These are phyloP conservation scores for Catharus bicknelli DNA, from an alignment of 2,113 vertebrate species.

Conservation along the genomic window DNA sequence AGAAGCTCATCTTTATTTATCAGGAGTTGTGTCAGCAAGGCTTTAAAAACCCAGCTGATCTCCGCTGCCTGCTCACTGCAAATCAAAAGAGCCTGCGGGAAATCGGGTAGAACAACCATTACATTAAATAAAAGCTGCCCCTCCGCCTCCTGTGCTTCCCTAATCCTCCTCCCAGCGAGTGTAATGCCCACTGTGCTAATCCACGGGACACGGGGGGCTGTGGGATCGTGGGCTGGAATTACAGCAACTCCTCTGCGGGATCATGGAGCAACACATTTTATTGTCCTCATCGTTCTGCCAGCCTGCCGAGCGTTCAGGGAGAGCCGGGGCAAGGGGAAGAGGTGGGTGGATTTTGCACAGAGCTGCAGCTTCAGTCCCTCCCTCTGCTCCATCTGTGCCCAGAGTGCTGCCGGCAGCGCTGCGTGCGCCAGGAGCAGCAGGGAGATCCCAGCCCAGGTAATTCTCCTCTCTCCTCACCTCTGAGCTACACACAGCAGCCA, in stretches of 20 bases:
- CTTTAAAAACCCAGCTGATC: slow-evolving; percentile 52
- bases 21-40: slow-evolving; percentile 21
- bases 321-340: not conserved
- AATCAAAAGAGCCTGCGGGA: slow-evolving; percentile 45
- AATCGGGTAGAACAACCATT: slow-evolving; percentile 9
- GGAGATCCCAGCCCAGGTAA: not conserved
- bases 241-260: not conserved
- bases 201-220: not conserved
- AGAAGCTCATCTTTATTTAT: slow-evolving; percentile 62
- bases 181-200: not conserved
- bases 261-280: not conserved
- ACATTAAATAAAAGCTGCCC: slow-evolving; percentile 24
- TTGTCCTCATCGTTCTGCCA: slow-evolving; percentile 4
- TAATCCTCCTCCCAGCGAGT: slow-evolving; percentile 2
- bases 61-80: not conserved
- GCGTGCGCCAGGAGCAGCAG: not conserved
- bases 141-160: not conserved
- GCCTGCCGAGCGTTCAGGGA: not conserved
- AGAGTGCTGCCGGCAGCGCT: not conserved
- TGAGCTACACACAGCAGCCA: not conserved
- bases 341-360: not conserved
- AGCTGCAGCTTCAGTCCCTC: not conserved
- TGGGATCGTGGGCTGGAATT: not conserved
- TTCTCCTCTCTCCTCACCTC: not conserved
- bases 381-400: not conserved